Evolutionary conservation across 2,113 vertebrate genomes (phyloP).

Genomic region (Callithrix jacchus): DNA sequence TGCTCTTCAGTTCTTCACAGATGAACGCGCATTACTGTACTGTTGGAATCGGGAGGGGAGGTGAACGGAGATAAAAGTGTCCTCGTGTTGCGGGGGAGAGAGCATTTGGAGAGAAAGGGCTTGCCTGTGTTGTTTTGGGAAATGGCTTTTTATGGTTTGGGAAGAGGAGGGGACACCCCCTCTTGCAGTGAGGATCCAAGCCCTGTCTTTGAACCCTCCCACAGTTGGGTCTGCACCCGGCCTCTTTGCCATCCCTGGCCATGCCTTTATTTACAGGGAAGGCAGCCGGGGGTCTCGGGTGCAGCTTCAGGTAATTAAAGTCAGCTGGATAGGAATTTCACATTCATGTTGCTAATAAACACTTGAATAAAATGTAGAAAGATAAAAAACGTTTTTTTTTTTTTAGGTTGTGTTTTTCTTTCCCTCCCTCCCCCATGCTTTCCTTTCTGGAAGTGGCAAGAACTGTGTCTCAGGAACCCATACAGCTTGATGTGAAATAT

Average conservation of each 20-base stretch:
- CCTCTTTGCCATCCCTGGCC: not conserved
- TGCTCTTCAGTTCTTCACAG: not conserved
- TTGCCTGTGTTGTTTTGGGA: not conserved
- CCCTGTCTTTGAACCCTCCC: not conserved
- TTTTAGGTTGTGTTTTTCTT: slow-evolving; percentile 48
- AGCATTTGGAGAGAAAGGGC: not conserved
- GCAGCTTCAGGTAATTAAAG: slow-evolving; percentile 79
- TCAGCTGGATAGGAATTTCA: slow-evolving; percentile 71
- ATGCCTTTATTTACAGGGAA: not conserved
- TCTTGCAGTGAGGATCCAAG: not conserved
- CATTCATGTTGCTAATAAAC: slow-evolving; percentile 77
- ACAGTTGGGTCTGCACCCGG: not conserved
- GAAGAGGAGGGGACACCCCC: not conserved
- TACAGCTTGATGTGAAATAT: not conserved
- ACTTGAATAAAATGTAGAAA: slow-evolving; percentile 80
- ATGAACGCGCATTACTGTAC: not conserved
- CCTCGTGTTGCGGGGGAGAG: not conserved
- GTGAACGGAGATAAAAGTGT: not conserved
- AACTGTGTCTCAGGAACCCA: not conserved
- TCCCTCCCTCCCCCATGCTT: not conserved
- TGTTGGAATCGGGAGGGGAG: not conserved
- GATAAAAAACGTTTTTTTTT: slow-evolving; percentile 34
- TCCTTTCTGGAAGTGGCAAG: slow-evolving; percentile 32
- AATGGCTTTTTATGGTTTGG: not conserved
- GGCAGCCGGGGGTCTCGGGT: slow-evolving; percentile 29